phyloP scores from a whole-genome alignment of 2,113 vertebrate genomes.

The Meriones unguiculatus region DNA sequence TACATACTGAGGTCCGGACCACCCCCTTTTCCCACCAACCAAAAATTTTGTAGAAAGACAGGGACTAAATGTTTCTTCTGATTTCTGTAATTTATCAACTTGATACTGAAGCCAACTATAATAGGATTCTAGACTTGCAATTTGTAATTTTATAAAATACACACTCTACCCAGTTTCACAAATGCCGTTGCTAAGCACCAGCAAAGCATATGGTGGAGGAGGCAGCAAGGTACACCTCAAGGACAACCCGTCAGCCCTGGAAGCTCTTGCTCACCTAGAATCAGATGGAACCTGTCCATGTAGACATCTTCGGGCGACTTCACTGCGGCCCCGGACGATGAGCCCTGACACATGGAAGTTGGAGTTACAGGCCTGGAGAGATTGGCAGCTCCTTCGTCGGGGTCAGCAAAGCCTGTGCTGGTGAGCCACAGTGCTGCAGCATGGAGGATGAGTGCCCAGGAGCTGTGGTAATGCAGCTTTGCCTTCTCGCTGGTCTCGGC shows the following conservation, averaged over 20 bases:
- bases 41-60: neutral
- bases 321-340: constrained; percentile 86
- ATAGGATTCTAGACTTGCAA: constrained; percentile 29
- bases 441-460: constrained; percentile 95
- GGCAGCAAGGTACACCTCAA: neutral
- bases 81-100: constrained; percentile 34
- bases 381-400: constrained; percentile 90
- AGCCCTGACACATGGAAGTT: constrained; percentile 93
- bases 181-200: constrained; percentile 35
- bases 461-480: constrained; percentile 91
- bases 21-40: neutral
- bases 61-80: neutral
- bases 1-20: neutral
- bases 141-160: neutral
- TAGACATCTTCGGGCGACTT: constrained; percentile 95
- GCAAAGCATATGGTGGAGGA: neutral
- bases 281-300: constrained; percentile 93
- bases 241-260: neutral
- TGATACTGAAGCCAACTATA: constrained; percentile 17
- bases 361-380: constrained; percentile 96
- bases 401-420: constrained; percentile 92
- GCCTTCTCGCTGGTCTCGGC: constrained; percentile 92
- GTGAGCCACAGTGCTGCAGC: constrained; percentile 95
- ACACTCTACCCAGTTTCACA: neutral
- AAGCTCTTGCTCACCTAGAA: constrained; percentile 89